Percentiles rank a stretch among this genome's conserved stretches.
Evolutionary conservation across 1,140 invertebrate genomes (phyloP).

Genomic region (Anthonomus grandis): DNA sequence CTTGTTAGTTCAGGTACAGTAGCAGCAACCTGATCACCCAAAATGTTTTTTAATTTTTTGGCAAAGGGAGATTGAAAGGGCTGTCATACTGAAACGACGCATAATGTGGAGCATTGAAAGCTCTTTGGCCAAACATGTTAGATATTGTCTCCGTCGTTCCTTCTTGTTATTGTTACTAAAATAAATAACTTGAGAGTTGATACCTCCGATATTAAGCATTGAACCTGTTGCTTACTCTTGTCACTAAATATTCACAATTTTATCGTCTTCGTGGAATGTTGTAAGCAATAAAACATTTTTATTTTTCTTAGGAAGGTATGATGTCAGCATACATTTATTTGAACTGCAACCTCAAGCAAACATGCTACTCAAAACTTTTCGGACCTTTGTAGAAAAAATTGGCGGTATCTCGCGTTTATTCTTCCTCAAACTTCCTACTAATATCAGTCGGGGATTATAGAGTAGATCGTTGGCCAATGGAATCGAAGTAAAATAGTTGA

Average conservation of each 20-base stretch:
- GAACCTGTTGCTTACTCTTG: not conserved
- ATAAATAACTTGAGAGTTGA: not conserved
- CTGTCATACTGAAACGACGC: not conserved
- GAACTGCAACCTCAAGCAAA: not conserved
- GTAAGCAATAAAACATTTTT: not conserved
- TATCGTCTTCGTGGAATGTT: not conserved
- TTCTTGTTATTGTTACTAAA: no score
- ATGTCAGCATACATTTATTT: not conserved
- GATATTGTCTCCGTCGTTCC: not conserved
- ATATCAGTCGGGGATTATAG: slow-evolving; percentile 36
- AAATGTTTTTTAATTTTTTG: not conserved
- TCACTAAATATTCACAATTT: not conserved
- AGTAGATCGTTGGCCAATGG: slow-evolving; percentile 39
- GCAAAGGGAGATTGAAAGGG: not conserved
- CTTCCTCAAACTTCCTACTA: slow-evolving; percentile 45
- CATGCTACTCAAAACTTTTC: not conserved
- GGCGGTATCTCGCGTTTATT: slow-evolving; percentile 48
- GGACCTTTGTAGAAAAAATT: no score
- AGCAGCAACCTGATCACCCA: no score
- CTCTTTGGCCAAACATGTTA: not conserved
- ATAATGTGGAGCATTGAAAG: no score
- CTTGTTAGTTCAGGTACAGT: not conserved
- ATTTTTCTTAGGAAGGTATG: not conserved
- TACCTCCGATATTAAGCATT: not conserved
- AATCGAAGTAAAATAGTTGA: slow-evolving; percentile 43